Conservation (phyloP, 1,140 invertebrate species). For the Probaryconus sp. region DNA sequence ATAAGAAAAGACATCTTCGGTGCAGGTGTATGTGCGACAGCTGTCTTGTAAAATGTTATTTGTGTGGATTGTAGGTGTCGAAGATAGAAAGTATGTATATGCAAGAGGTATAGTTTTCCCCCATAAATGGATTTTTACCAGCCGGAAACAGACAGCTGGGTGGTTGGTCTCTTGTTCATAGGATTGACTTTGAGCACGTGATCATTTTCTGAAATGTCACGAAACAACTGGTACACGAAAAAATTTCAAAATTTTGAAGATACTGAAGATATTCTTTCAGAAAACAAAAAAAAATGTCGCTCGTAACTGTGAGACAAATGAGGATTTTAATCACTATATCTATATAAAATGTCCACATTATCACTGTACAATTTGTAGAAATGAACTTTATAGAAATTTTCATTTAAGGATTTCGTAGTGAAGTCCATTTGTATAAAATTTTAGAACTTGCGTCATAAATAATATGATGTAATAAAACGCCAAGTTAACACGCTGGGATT, state of each 20-base stretch:
- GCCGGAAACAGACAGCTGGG: conserved; percentile 41
- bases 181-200: conserved; percentile 53
- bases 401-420: no score
- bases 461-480: no score
- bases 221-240: conserved; percentile 40
- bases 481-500: no score
- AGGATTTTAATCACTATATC: no score
- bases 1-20: conserved; percentile 18
- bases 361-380: no score
- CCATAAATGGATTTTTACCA: conserved; percentile 52
- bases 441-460: no score
- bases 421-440: no score
- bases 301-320: no score
- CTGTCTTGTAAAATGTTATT: conserved; percentile 58
- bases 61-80: conserved; percentile 59
- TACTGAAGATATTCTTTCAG: conserved; percentile 32
- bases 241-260: conserved; percentile 33
- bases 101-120: conserved; percentile 57
- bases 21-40: conserved; percentile 59
- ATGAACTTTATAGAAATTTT: no score
- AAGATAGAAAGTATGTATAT: conserved; percentile 40
- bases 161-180: conserved; percentile 42
- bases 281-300: conserved; percentile 24
- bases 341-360: no score
- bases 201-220: conserved; percentile 48